Base-by-base conservation (phyloP, 2,113 vertebrate genomes). In the Ovis canadensis region DNA sequence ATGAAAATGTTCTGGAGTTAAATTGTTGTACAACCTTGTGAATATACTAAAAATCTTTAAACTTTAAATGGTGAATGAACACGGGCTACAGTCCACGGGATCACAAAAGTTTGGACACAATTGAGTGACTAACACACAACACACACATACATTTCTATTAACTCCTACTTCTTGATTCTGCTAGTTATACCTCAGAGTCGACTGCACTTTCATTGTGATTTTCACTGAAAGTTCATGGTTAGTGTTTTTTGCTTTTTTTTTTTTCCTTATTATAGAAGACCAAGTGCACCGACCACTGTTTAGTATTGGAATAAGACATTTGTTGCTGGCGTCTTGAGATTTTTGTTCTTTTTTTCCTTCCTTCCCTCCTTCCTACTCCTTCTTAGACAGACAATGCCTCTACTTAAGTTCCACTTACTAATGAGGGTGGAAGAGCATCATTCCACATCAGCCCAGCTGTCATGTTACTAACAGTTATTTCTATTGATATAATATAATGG, bases 201-300 rank as follows among this genome's bases (percentile, higher is more conserved):
- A 21, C 62, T 23, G 43, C 3, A 55, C 9, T 64, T 67, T 67
- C 21, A 13, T 50, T 31, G 23, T 81, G 19, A 50, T 92, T 83
- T 77, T 64, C 36, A 52, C 9, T 67, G 33, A 80, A 71, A 54
- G 8, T 3, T 90, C 17, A 48, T 54, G 23, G 87, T 90, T 40
- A 52, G 16, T 9, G 4, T 11, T 36, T 71, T 71, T 71, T 9
- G 1, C 52, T 36, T 17, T 15, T 87, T 23, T 19, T 36, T 19
- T 40, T 57, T 29, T 27, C 17, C 14, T 14, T 57, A 9, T 3
- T 7, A 5, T 16, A 2, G 40, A 2, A 13, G 0, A 54, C 23
- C 25, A 27, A 71, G 31, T 23, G 17, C 3, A n/a, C 52, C 1
- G 33, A 5, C 27, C 57, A 57, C 1, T 15, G 86, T 33, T 74